These are phyloP conservation scores for Cathartes aura DNA, from an alignment of 2,113 vertebrate species.

Conservation along the genomic window DNA sequence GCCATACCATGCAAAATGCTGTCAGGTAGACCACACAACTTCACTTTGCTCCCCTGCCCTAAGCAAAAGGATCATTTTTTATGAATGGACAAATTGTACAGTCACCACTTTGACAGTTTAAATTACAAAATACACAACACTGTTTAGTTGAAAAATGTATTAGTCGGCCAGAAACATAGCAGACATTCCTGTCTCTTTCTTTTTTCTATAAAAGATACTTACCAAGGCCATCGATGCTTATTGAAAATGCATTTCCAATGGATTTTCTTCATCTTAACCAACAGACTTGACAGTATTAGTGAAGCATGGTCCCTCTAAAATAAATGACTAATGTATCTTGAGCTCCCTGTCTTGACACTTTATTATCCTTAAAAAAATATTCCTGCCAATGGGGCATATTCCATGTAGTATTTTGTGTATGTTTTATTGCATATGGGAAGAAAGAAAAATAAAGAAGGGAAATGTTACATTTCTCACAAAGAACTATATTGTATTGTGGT, in stretches of 20 bases:
- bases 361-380: neutral
- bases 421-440: constrained; percentile 7
- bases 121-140: neutral
- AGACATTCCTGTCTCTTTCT: neutral
- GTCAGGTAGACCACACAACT: neutral
- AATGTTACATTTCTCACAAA: neutral
- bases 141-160: neutral
- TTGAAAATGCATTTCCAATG: constrained; percentile 38
- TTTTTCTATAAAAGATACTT: neutral
- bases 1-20: neutral
- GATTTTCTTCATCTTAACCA: constrained; percentile 25
- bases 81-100: neutral
- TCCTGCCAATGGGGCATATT: neutral
- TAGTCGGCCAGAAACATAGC: neutral
- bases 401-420: neutral
- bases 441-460: neutral
- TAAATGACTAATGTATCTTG: neutral
- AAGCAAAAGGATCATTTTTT: neutral
- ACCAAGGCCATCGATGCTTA: neutral
- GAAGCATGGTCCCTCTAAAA: neutral
- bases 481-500: neutral
- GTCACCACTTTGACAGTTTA: neutral
- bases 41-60: neutral
- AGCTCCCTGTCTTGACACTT: neutral
- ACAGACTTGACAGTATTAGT: neutral